These are phyloP conservation scores for Epirrita christyi DNA, from an alignment of 2,888 invertebrate genomes.

Conservation along the genomic window DNA sequence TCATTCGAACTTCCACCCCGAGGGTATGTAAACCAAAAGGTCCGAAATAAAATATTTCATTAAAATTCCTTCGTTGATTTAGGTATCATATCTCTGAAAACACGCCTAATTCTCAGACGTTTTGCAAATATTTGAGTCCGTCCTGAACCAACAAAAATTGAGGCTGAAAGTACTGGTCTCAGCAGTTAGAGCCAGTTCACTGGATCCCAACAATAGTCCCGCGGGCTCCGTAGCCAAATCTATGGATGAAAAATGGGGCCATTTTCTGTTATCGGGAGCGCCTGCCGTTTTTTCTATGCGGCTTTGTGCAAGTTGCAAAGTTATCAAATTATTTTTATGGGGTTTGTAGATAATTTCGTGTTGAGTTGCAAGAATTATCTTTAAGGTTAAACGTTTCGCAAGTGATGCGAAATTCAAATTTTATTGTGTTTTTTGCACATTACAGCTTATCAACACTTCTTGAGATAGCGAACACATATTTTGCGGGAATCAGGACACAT, in stretches of 20 bases:
- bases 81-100: constrained; percentile 27
- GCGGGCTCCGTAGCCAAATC: constrained; percentile 14
- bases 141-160: constrained; percentile 24
- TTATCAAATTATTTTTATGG: constrained; percentile 5
- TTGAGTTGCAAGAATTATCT: not conserved
- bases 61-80: constrained; percentile 19
- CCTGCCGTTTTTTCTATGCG: constrained; percentile 3
- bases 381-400: not conserved
- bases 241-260: constrained; percentile 22
- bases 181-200: constrained; percentile 20
- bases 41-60: constrained; percentile 13
- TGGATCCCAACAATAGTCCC: constrained; percentile 22
- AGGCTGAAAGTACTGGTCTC: constrained; percentile 14
- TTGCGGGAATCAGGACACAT: too few species aligned
- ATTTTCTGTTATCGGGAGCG: constrained; percentile 16
- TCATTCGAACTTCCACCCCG: not conserved
- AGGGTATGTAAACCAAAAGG: constrained; percentile 4
- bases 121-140: constrained; percentile 21
- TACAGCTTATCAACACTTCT: too few species aligned
- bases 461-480: too few species aligned
- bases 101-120: constrained; percentile 18
- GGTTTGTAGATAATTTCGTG: constrained; percentile 1
- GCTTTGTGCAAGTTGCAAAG: constrained; percentile 14
- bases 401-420: too few species aligned
- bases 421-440: too few species aligned